These are phyloP conservation scores for Artibeus lituratus DNA, from an alignment of 2,797 vertebrate genomes.

Conservation along the genomic window DNA sequence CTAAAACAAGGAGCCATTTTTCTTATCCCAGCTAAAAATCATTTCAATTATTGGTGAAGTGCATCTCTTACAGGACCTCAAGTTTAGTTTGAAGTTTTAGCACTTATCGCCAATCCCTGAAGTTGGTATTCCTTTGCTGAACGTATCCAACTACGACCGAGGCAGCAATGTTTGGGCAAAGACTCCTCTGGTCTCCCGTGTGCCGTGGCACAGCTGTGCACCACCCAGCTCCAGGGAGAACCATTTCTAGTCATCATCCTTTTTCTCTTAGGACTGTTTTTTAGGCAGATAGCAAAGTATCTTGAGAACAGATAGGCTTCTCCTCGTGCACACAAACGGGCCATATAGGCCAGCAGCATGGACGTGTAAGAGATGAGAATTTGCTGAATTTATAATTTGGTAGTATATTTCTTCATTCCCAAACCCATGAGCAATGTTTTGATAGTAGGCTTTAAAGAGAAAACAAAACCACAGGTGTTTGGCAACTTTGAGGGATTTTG, in stretches of 20 bases:
- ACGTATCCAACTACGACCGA: neutral
- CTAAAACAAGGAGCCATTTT: neutral
- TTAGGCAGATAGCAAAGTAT: neutral
- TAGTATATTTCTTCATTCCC: neutral
- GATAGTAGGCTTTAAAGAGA: neutral
- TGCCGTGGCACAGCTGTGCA: neutral
- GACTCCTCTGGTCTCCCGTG: neutral
- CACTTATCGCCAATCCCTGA: neutral
- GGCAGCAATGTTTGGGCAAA: neutral
- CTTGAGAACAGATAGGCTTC: neutral
- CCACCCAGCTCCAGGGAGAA: neutral
- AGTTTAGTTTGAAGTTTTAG: slow-evolving; percentile 12
- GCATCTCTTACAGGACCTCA: neutral
- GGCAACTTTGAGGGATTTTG: neutral
- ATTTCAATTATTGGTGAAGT: neutral
- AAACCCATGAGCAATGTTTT: neutral
- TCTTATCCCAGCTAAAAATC: neutral
- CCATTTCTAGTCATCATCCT: neutral
- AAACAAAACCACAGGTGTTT: neutral
- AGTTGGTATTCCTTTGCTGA: neutral
- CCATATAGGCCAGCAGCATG: neutral
- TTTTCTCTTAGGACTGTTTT: neutral
- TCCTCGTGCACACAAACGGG: neutral
- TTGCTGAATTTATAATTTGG: neutral
- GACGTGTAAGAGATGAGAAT: neutral